Percentiles rank a stretch among this genome's conserved stretches.
phyloP scores from a whole-genome alignment of 2,888 invertebrate species.

The Drosophila prostipennis region DNA sequence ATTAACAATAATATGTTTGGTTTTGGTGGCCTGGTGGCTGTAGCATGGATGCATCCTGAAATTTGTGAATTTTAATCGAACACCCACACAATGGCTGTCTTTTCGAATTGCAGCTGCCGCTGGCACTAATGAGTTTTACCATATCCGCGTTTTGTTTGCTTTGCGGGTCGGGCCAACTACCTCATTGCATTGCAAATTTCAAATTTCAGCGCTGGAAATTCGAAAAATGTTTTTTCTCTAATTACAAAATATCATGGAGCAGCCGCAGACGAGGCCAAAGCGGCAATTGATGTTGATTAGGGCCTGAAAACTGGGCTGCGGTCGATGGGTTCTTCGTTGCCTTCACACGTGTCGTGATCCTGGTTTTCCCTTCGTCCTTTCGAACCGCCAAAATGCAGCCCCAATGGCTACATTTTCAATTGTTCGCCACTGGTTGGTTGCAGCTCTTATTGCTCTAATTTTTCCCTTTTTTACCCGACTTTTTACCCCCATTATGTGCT shows the following conservation, averaged over 20 bases:
- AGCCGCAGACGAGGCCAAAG: conserved; percentile 37
- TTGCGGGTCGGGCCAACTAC: conserved; percentile 24
- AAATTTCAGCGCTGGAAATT: conserved; percentile 52
- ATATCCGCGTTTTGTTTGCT: conserved; percentile 68
- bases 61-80: conserved; percentile 11
- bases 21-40: conserved; percentile 15
- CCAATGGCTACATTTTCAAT: conserved; percentile 33
- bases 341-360: neutral
- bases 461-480: neutral
- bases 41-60: neutral
- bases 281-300: conserved; percentile 67
- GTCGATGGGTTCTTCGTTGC: conserved; percentile 8
- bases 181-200: conserved; percentile 50
- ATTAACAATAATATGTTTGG: conserved; percentile 54
- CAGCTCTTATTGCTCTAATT: conserved; percentile 8
- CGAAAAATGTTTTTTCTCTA: conserved; percentile 54
- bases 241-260: conserved; percentile 64
- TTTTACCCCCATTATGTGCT: conserved; percentile 23
- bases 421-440: conserved; percentile 18
- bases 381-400: neutral
- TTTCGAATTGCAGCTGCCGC: conserved; percentile 46
- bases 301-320: conserved; percentile 22
- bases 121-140: conserved; percentile 79
- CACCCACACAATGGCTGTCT: conserved; percentile 15
- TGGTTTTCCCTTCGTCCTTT: neutral